phyloP scores from a whole-genome alignment of 2,113 vertebrate genomes.

The Balaenoptera acutorostrata region DNA sequence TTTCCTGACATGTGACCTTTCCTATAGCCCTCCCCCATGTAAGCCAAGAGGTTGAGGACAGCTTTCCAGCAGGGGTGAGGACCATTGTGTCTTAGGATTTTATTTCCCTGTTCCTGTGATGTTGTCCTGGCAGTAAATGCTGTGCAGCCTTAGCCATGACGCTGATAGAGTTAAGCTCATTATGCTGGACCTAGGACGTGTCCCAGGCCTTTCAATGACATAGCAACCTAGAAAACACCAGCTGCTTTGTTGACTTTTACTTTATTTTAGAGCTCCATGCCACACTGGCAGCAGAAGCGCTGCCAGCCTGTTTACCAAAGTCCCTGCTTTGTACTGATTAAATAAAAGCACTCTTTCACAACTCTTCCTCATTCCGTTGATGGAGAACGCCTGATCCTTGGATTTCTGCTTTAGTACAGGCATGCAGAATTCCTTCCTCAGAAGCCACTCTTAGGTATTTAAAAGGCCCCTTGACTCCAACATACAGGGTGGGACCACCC shows the following conservation, averaged over 20 bases:
- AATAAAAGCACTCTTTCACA: slow-evolving; percentile 12
- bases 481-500: background rate
- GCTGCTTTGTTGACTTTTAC: background rate
- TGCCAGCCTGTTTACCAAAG: background rate
- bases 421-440: background rate
- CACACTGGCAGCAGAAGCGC: background rate
- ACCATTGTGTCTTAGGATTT: background rate
- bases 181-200: background rate
- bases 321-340: background rate
- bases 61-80: background rate
- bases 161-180: background rate
- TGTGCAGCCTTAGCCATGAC: background rate
- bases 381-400: background rate
- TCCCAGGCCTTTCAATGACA: background rate
- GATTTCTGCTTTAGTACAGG: background rate
- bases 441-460: background rate
- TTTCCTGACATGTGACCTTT: background rate
- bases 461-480: background rate
- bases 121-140: background rate
- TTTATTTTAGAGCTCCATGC: background rate
- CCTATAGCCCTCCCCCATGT: background rate
- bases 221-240: background rate
- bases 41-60: background rate
- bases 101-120: background rate
- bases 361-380: background rate